Evolutionary conservation across 2,888 invertebrate species (phyloP).

Genomic region (Dasysyrphus tricinctus): DNA sequence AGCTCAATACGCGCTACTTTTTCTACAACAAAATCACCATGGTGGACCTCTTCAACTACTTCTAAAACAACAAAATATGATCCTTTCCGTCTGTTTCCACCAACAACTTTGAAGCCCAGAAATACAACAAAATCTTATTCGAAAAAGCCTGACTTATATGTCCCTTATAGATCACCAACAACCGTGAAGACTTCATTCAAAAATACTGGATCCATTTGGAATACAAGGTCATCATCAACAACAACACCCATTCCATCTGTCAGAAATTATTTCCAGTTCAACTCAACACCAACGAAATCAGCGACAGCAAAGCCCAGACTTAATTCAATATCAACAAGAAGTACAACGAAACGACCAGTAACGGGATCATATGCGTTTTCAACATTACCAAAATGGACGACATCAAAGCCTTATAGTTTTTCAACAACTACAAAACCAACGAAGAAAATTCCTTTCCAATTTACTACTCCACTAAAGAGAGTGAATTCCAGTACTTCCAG

Average conservation of each 20-base stretch:
- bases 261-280: background rate
- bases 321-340: background rate
- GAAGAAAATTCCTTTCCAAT: background rate
- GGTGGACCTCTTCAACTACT: conserved; percentile 4
- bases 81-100: conserved; percentile 21
- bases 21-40: conserved; percentile 2
- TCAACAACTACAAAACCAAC: background rate
- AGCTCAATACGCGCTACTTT: background rate
- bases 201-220: background rate
- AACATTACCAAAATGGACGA: background rate
- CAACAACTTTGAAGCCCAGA: conserved; percentile 24
- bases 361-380: background rate
- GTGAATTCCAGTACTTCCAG: conserved; percentile 8
- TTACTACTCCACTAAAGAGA: background rate
- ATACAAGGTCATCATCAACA: background rate
- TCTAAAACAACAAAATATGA: conserved; percentile 21
- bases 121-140: background rate
- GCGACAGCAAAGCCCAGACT: background rate
- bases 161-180: conserved; percentile 1
- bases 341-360: conserved; percentile 1
- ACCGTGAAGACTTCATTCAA: background rate
- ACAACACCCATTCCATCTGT: background rate
- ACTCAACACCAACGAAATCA: conserved; percentile 6
- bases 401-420: background rate
- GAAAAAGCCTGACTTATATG: background rate